phyloP scores from a whole-genome alignment of 2,113 vertebrate genomes.

The Gnathonemus echidnorhynchus region DNA sequence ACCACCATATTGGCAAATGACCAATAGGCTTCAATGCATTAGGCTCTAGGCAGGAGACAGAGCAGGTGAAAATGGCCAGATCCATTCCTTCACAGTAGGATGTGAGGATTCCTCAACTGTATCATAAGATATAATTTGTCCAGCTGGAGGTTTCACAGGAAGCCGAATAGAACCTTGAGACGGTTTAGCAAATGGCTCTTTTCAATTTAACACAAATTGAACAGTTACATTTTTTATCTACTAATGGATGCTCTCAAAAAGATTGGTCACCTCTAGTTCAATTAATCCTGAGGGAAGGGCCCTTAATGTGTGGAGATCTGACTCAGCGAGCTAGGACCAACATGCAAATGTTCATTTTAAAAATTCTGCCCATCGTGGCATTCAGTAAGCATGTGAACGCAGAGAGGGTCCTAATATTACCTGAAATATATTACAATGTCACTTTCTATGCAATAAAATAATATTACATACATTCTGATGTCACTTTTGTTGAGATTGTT shows the following conservation, averaged over 20 bases:
- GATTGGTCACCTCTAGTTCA: neutral
- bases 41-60: neutral
- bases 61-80: neutral
- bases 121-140: neutral
- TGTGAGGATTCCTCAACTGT: neutral
- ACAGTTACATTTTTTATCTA: neutral
- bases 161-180: neutral
- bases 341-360: neutral
- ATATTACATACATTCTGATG: neutral
- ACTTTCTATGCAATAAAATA: neutral
- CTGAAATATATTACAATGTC: neutral
- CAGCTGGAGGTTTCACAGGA: conserved; percentile 1
- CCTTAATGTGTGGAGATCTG: too few species aligned
- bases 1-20: neutral
- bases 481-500: neutral
- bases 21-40: neutral
- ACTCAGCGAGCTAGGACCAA: neutral
- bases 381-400: neutral
- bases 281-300: neutral
- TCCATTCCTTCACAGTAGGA: neutral
- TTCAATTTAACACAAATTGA: neutral
- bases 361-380: neutral
- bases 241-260: neutral
- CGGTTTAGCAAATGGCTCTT: neutral
- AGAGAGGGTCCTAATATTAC: neutral